A percentile compares a stretch with the other conserved stretches of the same genome.
Conservation (phyloP, 1,140 invertebrate species). For the Saccostrea cuccullata region DNA sequence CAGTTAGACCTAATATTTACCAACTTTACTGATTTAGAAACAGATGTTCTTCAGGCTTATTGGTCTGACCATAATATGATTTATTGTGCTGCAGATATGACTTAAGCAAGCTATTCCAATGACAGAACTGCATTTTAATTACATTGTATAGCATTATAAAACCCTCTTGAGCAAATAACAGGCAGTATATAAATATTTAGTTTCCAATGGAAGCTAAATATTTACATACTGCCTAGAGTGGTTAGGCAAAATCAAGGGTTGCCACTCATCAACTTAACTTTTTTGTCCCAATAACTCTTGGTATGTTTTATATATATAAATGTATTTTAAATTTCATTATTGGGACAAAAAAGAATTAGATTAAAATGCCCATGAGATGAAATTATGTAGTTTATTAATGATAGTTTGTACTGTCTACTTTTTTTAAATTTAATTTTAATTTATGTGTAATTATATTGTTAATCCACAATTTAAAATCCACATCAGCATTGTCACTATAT, state of each 20-base stretch:
- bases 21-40: background rate
- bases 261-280: conserved; percentile 10
- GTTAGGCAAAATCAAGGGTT: conserved; percentile 21
- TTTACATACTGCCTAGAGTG: conserved; percentile 8
- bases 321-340: no score
- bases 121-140: background rate
- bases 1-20: conserved; percentile 32
- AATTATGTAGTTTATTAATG: no score
- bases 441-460: no score
- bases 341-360: no score
- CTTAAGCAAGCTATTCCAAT: no score
- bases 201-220: conserved; percentile 12
- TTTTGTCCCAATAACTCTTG: no score
- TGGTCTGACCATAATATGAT: conserved; percentile 51
- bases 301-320: no score
- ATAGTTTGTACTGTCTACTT: no score
- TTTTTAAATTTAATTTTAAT: no score
- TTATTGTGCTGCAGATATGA: conserved; percentile 17
- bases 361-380: no score
- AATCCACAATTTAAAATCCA: no score
- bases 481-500: no score
- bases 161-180: background rate
- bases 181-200: background rate
- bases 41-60: conserved; percentile 41
- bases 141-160: background rate